These are phyloP conservation scores for Sarcophaga bullata DNA, from an alignment of 1,140 invertebrate species.

Conservation along the genomic window DNA sequence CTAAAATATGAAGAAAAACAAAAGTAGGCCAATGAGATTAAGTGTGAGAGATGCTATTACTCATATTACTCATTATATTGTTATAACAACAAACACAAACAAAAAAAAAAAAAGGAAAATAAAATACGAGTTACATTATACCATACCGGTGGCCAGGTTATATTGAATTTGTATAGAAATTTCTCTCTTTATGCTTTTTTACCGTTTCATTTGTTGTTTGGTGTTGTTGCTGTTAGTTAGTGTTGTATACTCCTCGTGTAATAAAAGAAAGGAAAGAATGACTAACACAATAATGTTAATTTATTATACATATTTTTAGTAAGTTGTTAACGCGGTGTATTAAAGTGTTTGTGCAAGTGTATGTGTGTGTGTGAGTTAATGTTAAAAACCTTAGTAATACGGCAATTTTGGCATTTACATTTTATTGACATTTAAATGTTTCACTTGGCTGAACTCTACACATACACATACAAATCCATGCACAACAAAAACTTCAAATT, in stretches of 20 bases:
- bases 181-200: neutral
- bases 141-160: neutral
- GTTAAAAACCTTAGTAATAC: constrained; percentile 19
- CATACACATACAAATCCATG: neutral
- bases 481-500: too few species aligned
- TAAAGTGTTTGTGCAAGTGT: too few species aligned
- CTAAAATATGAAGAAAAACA: neutral
- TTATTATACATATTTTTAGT: too few species aligned
- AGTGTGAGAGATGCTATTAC: constrained; percentile 19
- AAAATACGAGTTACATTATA: neutral
- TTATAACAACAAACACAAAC: neutral
- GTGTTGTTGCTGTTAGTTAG: neutral
- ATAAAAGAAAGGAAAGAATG: too few species aligned
- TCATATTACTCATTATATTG: constrained; percentile 15
- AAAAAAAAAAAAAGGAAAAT: too few species aligned
- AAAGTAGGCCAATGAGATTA: constrained; percentile 18
- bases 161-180: constrained; percentile 11
- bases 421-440: constrained; percentile 40
- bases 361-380: neutral
- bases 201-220: too few species aligned
- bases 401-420: constrained; percentile 37
- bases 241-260: too few species aligned
- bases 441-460: constrained; percentile 30
- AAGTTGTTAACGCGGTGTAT: too few species aligned
- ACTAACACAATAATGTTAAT: too few species aligned